Evolutionary conservation across 1,140 invertebrate genomes (phyloP).

Genomic region (Copidosoma floridanum): DNA sequence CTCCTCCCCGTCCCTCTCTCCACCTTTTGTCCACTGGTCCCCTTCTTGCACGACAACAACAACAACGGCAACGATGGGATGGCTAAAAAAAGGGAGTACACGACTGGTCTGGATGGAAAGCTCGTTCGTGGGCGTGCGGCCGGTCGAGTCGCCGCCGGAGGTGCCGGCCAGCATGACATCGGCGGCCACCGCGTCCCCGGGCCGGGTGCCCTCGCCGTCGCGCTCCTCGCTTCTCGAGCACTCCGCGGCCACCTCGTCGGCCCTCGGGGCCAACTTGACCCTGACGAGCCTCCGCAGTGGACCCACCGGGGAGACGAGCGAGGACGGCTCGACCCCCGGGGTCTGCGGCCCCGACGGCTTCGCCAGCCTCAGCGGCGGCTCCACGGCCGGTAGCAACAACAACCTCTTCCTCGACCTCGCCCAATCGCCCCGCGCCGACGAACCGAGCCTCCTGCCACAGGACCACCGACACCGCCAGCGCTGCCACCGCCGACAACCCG

Average conservation of each 20-base stretch:
- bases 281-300: neutral
- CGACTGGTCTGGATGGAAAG: constrained; percentile 83
- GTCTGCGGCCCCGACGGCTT: neutral
- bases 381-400: neutral
- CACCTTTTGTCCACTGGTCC: no score
- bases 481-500: neutral
- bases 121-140: constrained; percentile 83
- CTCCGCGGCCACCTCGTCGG: neutral
- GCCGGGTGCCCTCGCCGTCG: constrained; percentile 16
- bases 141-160: constrained; percentile 80
- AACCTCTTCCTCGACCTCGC: constrained; percentile 3
- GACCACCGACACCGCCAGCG: constrained; percentile 1
- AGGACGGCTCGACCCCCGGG: neutral
- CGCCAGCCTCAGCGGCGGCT: neutral
- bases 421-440: neutral
- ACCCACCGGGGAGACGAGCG: no score
- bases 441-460: neutral
- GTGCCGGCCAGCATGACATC: neutral
- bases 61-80: neutral
- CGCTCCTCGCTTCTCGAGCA: neutral
- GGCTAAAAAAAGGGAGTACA: constrained; percentile 49
- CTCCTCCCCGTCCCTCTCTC: neutral
- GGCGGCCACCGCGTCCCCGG: no score
- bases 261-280: neutral
- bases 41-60: neutral